Evolutionary conservation across 2,797 vertebrate species (phyloP), one percentile per base, ranked within the genome.

Genomic region (Buphagus erythrorhynchus): DNA sequence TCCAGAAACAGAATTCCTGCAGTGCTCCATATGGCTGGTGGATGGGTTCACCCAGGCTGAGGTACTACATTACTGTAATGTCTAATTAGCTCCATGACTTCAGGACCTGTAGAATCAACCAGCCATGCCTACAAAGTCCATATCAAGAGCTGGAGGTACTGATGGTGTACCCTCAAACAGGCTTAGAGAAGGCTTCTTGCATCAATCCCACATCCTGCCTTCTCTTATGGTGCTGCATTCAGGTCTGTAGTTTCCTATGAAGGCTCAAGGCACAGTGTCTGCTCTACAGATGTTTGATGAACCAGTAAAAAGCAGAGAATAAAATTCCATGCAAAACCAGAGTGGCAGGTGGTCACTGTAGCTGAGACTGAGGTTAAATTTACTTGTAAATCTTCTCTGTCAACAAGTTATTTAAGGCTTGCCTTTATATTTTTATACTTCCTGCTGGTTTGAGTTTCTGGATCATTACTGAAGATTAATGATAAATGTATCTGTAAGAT

Each of bases 371-470:
- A 66, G 33, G 54, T 67, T 94, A 78, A 88, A 93, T 76, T 95
- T 95, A 52, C 59, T 78, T 88, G 33, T 66, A 90, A 86, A 79
- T 38, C 20, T 75, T 77, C 54, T 55, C 54, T 63, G 88, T 93
- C 95, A 95, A 96, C 91, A 93, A 91, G 84, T 84, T 97, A 95
- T 97, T 97, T 96, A 87, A 80, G 55, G 86, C 66, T 91, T 76
- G 69, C 40, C 49, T 83, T 65, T 94, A 33, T 86, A 88, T 97
- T 96, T 96, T 95, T 93, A 94, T 93, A 80, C 91, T 97, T 97
- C 96, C 95, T 95, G 85, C 62, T 83, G 68, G 36, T 94, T 78
- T 82, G 88, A 89, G 69, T 88, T 97, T 96, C 95, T 96, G 87
- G 85, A 86, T 96, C 66, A 80, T 95, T 96, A 90, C 59, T 81